Conservation (phyloP, 2,888 invertebrate species). For the Taphrorychus bicolor region DNA sequence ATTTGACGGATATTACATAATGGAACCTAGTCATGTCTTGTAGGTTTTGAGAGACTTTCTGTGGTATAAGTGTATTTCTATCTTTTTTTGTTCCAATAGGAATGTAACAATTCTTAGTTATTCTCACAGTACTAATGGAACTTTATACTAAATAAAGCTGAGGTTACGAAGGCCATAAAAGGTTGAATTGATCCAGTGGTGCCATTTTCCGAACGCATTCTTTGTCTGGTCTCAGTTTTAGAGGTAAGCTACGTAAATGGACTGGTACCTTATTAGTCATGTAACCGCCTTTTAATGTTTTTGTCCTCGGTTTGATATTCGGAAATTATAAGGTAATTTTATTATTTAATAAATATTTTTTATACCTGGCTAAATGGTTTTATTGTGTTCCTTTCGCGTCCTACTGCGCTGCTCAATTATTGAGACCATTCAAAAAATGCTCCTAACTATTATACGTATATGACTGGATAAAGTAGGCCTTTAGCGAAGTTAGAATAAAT, state of each 20-base stretch:
- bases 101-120: too few relatives aligned
- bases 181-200: conserved; percentile 7
- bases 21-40: too few relatives aligned
- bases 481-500: conserved; percentile 35
- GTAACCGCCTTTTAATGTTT: conserved; percentile 5
- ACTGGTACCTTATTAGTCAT: conserved; percentile 26
- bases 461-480: conserved; percentile 34
- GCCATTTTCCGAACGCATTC: conserved; percentile 19
- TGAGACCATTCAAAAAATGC: conserved; percentile 30
- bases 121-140: too few relatives aligned
- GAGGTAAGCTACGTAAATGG: conserved; percentile 15
- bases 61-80: too few relatives aligned
- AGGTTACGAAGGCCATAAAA: too few relatives aligned
- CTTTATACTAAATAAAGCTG: too few relatives aligned
- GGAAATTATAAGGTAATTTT: conserved; percentile 9
- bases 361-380: conserved; percentile 5
- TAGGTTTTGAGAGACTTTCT: too few relatives aligned
- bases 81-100: too few relatives aligned
- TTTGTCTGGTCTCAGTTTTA: conserved; percentile 33
- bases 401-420: conserved; percentile 4
- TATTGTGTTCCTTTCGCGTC: not conserved
- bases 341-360: conserved; percentile 18
- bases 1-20: too few relatives aligned
- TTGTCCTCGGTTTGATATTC: conserved; percentile 1
- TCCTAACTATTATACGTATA: conserved; percentile 5